phyloP scores from a whole-genome alignment of 2,888 invertebrate species.

The Temnothorax ravouxi region DNA sequence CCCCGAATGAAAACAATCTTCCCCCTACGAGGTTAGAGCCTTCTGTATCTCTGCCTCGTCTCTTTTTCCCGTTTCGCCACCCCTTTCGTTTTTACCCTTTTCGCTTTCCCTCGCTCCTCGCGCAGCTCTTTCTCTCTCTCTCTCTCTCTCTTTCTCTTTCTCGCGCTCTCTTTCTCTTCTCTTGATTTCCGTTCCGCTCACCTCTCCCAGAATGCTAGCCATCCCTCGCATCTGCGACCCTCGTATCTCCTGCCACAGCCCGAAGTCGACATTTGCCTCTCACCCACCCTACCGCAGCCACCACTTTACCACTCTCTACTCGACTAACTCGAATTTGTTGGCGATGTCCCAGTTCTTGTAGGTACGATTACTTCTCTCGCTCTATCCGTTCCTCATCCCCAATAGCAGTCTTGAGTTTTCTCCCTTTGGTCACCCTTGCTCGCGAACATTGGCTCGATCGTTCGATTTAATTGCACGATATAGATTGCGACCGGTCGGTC shows the following conservation, averaged over 20 bases:
- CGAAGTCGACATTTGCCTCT: conserved; percentile 77
- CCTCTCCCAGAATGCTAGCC: conserved; percentile 30
- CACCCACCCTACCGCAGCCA: conserved; percentile 73
- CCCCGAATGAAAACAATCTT: conserved; percentile 83
- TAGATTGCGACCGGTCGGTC: not conserved
- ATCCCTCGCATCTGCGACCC: conserved; percentile 53
- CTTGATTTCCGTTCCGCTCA: conserved; percentile 4
- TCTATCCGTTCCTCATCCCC: conserved; percentile 66
- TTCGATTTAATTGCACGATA: conserved; percentile 50
- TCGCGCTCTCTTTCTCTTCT: conserved; percentile 23
- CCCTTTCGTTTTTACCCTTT: conserved; percentile 62
- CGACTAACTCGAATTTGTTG: conserved; percentile 82
- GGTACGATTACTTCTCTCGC: conserved; percentile 76
- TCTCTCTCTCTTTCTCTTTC: conserved; percentile 11
- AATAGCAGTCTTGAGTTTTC: conserved; percentile 45
- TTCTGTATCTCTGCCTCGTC: conserved; percentile 59
- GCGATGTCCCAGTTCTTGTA: conserved; percentile 83
- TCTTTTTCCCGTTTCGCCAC: conserved; percentile 57
- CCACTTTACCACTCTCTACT: conserved; percentile 81
- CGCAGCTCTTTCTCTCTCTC: not conserved
- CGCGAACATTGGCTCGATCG: conserved; percentile 46
- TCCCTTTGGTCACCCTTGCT: conserved; percentile 36
- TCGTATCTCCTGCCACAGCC: conserved; percentile 60
- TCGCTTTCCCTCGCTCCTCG: conserved; percentile 46
- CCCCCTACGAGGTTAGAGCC: conserved; percentile 78